These are phyloP conservation scores for Styela clava DNA, from an alignment of 23 tunicate species.

Conservation along the genomic window DNA sequence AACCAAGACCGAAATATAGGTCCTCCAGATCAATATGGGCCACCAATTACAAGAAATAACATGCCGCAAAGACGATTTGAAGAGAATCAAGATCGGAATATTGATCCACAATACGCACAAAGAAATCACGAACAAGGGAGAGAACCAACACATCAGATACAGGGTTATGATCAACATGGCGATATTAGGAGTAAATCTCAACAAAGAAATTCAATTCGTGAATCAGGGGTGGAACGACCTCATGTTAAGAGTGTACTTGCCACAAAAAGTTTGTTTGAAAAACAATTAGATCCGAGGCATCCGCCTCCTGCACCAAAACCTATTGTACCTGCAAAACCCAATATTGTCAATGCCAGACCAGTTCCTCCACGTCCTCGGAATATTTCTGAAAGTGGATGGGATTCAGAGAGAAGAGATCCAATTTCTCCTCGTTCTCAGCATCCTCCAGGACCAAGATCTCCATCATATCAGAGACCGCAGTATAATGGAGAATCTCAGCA, in stretches of 20 bases:
- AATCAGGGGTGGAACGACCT: slow-evolving; percentile 13
- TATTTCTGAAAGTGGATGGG: neutral
- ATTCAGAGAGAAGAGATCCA: slow-evolving; percentile 5
- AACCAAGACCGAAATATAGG: too few relatives aligned
- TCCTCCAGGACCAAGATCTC: neutral
- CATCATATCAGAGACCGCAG: neutral
- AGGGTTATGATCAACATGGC: neutral
- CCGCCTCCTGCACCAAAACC: slow-evolving; percentile 52
- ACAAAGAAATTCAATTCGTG: neutral
- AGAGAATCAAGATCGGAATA: neutral
- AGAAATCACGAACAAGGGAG: neutral
- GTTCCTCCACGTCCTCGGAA: slow-evolving; percentile 28
- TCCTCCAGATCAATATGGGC: neutral
- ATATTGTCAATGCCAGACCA: slow-evolving; percentile 21
- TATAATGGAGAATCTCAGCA: neutral
- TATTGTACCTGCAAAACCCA: slow-evolving; percentile 17
- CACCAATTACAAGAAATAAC: neutral
- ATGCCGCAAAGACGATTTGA: too few relatives aligned
- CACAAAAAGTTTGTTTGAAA: slow-evolving; percentile 63
- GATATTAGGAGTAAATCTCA: neutral
- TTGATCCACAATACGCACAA: neutral
- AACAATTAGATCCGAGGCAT: slow-evolving; percentile 44
- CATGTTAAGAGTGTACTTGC: slow-evolving; percentile 39
- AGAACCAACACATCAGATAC: neutral
- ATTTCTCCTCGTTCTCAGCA: neutral